phyloP scores from a whole-genome alignment of 2,113 vertebrate genomes.

The Channa argus region DNA sequence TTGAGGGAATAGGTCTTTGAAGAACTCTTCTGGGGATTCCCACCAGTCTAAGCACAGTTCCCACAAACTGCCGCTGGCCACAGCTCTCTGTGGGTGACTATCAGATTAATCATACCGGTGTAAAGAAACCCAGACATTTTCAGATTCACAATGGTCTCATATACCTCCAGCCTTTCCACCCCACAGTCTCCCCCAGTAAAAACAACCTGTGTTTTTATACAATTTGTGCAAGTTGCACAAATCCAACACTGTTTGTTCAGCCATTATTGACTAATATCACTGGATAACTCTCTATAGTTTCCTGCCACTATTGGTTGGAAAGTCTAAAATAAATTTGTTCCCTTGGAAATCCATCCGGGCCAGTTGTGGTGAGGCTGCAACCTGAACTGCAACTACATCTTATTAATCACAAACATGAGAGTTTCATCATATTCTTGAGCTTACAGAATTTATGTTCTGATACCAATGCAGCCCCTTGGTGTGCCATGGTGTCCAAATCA shows the following conservation, averaged over 20 bases:
- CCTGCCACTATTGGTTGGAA: constrained; percentile 42
- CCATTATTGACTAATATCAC: constrained; percentile 70
- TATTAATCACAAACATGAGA: constrained; percentile 39
- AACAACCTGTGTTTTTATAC: constrained; percentile 73
- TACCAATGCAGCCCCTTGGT: constrained; percentile 25
- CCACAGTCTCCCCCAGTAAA: constrained; percentile 81
- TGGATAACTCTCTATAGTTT: constrained; percentile 50
- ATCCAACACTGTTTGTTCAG: constrained; percentile 76
- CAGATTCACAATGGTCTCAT: constrained; percentile 74
- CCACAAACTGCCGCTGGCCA: constrained; percentile 73
- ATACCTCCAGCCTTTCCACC: constrained; percentile 40
- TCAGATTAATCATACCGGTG: constrained; percentile 64
- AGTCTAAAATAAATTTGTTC: constrained; percentile 57
- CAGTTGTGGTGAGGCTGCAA: constrained; percentile 7
- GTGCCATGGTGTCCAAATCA: constrained; percentile 34
- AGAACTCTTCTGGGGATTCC: constrained; percentile 35
- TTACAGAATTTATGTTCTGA: constrained; percentile 41
- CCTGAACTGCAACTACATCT: background rate
- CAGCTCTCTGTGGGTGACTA: constrained; percentile 20
- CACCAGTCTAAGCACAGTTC: constrained; percentile 70
- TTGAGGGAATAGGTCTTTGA: constrained; percentile 56
- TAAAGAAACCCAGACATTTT: constrained; percentile 74
- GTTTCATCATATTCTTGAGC: constrained; percentile 35
- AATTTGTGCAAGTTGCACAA: constrained; percentile 53
- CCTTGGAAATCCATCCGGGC: constrained; percentile 15